Evolutionary conservation across 2,797 vertebrate genomes (phyloP).

Genomic region (Vespertilio murinus): DNA sequence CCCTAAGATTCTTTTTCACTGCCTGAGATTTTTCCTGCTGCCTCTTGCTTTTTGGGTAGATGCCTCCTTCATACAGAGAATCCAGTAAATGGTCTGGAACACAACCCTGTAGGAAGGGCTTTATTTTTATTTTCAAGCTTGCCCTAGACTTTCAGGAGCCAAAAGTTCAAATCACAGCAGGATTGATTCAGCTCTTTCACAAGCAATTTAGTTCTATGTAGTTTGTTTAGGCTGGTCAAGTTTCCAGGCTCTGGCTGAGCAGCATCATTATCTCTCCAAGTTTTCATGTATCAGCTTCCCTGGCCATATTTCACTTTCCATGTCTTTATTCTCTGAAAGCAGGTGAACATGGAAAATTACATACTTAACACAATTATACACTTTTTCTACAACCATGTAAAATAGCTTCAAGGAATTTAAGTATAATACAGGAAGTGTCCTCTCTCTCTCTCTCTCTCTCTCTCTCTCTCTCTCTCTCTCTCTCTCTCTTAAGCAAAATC

Average conservation of each 20-base stretch:
- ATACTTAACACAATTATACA: conserved; percentile 37
- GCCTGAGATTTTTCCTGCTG: neutral
- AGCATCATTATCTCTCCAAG: conserved; percentile 66
- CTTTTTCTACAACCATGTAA: conserved; percentile 48
- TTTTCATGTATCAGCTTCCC: conserved; percentile 69
- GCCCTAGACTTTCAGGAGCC: conserved; percentile 78
- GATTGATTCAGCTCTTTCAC: conserved; percentile 70
- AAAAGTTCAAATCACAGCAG: conserved; percentile 75
- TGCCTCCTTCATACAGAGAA: neutral
- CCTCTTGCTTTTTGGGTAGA: neutral
- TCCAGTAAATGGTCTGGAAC: conserved; percentile 53
- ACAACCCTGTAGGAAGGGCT: conserved; percentile 37
- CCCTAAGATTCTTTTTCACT: neutral
- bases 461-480: neutral
- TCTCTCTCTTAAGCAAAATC: conserved; percentile 45
- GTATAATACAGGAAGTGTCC: neutral
- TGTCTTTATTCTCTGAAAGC: conserved; percentile 63
- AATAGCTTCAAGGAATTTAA: conserved; percentile 54
- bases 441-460: neutral
- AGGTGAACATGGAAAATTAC: conserved; percentile 59
- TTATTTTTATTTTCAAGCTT: conserved; percentile 72
- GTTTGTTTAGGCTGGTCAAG: conserved; percentile 69
- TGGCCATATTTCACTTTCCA: conserved; percentile 60
- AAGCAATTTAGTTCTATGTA: conserved; percentile 60
- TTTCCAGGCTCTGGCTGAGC: conserved; percentile 63